A percentile compares a stretch with the other conserved stretches of the same genome.
phyloP scores from a whole-genome alignment of 2,113 vertebrate species.

The Zeus faber region DNA sequence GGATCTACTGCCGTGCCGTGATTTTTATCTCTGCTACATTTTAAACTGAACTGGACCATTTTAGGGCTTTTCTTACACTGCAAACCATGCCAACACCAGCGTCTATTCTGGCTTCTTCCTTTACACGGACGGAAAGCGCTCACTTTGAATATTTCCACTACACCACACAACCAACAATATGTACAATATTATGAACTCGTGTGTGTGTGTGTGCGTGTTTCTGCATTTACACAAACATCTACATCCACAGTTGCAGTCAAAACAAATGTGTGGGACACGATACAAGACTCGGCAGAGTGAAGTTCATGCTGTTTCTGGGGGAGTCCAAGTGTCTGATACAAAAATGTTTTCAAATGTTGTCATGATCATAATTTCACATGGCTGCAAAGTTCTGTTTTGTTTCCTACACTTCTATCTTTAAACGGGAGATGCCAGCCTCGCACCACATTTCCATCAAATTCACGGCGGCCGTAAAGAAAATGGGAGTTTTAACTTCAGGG shows the following conservation, averaged over 20 bases:
- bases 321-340: constrained; percentile 1
- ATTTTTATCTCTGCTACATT: no score
- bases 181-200: background rate
- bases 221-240: background rate
- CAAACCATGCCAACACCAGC: no score
- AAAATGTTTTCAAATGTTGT: background rate
- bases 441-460: constrained; percentile 18
- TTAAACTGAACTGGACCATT: no score
- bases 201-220: background rate
- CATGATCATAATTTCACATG: background rate
- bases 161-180: background rate
- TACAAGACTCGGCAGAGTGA: background rate
- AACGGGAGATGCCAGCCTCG: constrained; percentile 46
- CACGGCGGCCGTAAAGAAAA: constrained; percentile 23
- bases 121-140: no score
- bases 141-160: background rate
- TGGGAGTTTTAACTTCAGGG: constrained; percentile 32
- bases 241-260: background rate
- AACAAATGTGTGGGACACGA: background rate
- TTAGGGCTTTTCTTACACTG: no score
- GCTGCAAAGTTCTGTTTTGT: constrained; percentile 25
- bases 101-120: no score
- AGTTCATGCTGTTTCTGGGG: background rate
- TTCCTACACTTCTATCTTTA: constrained; percentile 36
- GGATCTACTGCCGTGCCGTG: no score